phyloP scores from a whole-genome alignment of 2,888 invertebrate genomes.

The Vanessa cardui region DNA sequence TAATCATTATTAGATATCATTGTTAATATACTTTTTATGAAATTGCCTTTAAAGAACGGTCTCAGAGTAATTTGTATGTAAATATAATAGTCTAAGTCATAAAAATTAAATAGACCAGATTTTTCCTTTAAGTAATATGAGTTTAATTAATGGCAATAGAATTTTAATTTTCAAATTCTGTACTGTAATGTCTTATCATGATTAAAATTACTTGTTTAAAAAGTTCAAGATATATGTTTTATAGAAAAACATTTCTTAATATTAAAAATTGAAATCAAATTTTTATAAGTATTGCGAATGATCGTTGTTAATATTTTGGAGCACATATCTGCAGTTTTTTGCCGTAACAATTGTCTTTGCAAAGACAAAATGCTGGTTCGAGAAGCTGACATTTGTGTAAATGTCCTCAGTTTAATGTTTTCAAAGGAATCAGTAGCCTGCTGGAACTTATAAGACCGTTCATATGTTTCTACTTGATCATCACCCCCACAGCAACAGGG shows the following conservation, averaged over 20 bases:
- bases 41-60: no score
- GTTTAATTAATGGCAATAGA: no score
- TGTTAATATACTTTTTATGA: no score
- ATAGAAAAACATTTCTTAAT: conserved; percentile 16
- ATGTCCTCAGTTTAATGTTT: conserved; percentile 55
- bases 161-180: no score
- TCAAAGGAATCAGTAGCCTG: conserved; percentile 58
- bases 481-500: conserved; percentile 65
- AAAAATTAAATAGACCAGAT: no score
- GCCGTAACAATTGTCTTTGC: conserved; percentile 49
- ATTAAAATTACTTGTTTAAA: not conserved
- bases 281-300: conserved; percentile 58
- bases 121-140: no score
- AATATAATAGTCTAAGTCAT: no score
- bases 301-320: conserved; percentile 52
- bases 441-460: conserved; percentile 41
- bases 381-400: conserved; percentile 41
- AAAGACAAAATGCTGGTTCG: conserved; percentile 62
- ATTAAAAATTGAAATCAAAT: conserved; percentile 40
- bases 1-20: no score
- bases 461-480: conserved; percentile 44
- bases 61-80: no score
- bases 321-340: conserved; percentile 50
- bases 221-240: conserved; percentile 1
- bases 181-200: no score